Percentiles rank a stretch among this genome's conserved stretches.
These are phyloP conservation scores for Zapornia atra DNA, from an alignment of 2,113 vertebrate genomes.

Conservation along the genomic window DNA sequence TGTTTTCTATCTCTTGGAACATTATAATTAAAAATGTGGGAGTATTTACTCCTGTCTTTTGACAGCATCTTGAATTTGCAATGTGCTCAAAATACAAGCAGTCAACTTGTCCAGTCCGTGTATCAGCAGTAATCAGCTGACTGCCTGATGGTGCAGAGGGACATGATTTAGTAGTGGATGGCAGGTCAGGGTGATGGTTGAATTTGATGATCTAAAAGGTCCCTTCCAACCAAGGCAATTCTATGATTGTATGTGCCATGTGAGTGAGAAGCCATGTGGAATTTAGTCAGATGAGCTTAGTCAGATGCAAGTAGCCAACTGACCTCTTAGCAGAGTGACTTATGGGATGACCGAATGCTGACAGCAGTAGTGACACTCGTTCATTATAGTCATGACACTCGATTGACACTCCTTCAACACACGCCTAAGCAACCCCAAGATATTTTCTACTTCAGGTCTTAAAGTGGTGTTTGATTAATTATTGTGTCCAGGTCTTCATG, in stretches of 20 bases:
- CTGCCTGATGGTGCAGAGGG: neutral
- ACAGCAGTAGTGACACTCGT: neutral
- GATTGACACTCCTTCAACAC: neutral
- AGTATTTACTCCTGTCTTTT: neutral
- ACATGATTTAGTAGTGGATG: too few species aligned
- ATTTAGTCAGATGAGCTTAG: neutral
- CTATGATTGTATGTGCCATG: too few species aligned
- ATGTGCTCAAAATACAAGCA: neutral
- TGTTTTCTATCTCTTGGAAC: neutral
- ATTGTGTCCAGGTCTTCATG: neutral
- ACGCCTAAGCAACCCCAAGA: neutral
- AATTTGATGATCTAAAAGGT: too few species aligned
- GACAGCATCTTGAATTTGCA: neutral
- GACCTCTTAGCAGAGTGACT: neutral
- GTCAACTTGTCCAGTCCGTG: neutral
- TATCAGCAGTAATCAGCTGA: neutral
- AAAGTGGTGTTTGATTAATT: too few species aligned
- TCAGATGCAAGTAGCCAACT: neutral
- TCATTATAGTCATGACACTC: neutral
- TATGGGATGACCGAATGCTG: neutral
- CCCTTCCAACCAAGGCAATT: too few species aligned
- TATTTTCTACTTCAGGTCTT: neutral
- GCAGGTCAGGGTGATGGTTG: too few species aligned
- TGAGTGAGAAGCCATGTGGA: neutral
- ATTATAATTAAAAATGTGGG: neutral